These are phyloP conservation scores for Siniperca chuatsi DNA, from an alignment of 2,113 vertebrate species.

Conservation along the genomic window DNA sequence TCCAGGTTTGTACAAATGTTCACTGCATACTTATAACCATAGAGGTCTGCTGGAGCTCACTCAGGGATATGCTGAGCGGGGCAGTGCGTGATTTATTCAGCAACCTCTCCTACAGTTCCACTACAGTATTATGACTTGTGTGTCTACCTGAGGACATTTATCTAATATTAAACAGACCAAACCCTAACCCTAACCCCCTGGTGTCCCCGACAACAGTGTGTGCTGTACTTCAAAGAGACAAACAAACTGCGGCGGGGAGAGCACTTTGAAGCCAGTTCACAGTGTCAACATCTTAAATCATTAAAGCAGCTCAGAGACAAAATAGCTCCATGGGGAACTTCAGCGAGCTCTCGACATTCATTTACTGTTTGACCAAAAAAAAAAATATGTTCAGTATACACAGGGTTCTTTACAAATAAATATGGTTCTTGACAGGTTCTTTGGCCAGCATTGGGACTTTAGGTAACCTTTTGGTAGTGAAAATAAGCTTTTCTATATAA, in stretches of 20 bases:
- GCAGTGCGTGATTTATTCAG: constrained; percentile 44
- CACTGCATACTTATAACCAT: neutral
- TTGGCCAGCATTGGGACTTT: neutral
- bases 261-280: constrained; percentile 18
- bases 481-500: neutral
- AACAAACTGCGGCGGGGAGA: constrained; percentile 14
- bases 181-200: neutral
- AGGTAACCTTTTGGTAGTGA: neutral
- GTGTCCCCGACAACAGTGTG: constrained; percentile 10
- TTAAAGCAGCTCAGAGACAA: constrained; percentile 42
- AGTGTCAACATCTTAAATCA: constrained; percentile 58
- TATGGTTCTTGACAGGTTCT: neutral
- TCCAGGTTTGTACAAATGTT: neutral
- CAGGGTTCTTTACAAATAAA: neutral
- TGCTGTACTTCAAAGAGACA: constrained; percentile 44
- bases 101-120: neutral
- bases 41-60: neutral
- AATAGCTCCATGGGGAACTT: neutral
- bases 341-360: neutral
- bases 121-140: constrained; percentile 30
- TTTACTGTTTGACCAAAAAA: neutral
- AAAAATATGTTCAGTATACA: neutral
- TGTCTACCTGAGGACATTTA: constrained; percentile 47
- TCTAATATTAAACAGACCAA: constrained; percentile 24
- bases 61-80: neutral